A percentile compares a stretch with the other conserved stretches of the same genome.
phyloP scores from a whole-genome alignment of 2,113 vertebrate species.

The Arothron firmamentum region DNA sequence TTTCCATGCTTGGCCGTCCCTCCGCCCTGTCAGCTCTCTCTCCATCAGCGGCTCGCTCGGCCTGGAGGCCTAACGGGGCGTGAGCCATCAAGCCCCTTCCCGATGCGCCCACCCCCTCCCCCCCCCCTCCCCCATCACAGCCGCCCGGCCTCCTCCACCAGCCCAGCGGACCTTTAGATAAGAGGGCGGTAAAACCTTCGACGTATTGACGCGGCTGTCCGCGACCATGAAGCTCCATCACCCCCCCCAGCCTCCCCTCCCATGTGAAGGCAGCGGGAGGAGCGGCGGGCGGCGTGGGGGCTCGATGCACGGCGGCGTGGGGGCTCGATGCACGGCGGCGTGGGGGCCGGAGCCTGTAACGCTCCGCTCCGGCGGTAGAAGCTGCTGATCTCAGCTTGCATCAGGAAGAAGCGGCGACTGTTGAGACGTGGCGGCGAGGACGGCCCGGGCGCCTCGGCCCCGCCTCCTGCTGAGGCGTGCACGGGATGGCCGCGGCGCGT shows the following conservation, averaged over 20 bases:
- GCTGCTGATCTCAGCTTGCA: constrained; percentile 72
- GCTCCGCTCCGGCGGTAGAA: constrained; percentile 15
- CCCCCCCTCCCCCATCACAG: constrained; percentile 18
- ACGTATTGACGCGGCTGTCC: constrained; percentile 56
- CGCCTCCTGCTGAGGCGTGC: too few species aligned
- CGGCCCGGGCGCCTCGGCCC: constrained; percentile 8
- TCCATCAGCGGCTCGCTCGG: constrained; percentile 26
- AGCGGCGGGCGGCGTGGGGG: not conserved
- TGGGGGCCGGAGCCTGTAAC: constrained; percentile 27
- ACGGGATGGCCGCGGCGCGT: too few species aligned
- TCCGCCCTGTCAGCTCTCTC: constrained; percentile 51
- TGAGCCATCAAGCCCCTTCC: constrained; percentile 34
- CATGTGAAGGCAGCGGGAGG: constrained; percentile 33
- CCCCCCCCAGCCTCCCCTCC: constrained; percentile 24
- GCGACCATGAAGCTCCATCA: constrained; percentile 47
- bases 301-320: not conserved
- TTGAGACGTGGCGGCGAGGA: constrained; percentile 60
- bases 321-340: not conserved
- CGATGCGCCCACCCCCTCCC: too few species aligned
- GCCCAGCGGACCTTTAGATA: constrained; percentile 40
- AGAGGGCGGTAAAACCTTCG: constrained; percentile 46
- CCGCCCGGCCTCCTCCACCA: constrained; percentile 10
- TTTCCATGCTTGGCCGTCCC: constrained; percentile 60
- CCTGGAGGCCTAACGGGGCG: constrained; percentile 43
- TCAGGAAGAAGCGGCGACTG: constrained; percentile 68